Conservation (phyloP, 2,888 invertebrate species). For the Caenorhabditis japonica region DNA sequence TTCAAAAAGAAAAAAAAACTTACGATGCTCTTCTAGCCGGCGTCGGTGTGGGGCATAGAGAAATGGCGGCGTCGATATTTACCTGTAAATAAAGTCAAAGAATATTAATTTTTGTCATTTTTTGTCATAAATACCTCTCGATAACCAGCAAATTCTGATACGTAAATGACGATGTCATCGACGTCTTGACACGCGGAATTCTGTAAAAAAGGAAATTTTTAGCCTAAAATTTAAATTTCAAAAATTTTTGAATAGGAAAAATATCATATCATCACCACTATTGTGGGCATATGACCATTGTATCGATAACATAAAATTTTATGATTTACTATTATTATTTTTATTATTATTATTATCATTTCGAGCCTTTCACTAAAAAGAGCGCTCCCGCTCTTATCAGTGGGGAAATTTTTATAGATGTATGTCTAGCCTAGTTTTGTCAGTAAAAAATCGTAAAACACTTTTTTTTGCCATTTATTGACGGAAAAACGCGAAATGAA, state of each 20-base stretch:
- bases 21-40: conserved; percentile 36
- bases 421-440: no score
- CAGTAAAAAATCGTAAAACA: no score
- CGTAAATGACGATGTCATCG: conserved; percentile 45
- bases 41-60: conserved; percentile 49
- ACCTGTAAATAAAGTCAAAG: conserved; percentile 22
- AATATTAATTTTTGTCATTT: conserved; percentile 2
- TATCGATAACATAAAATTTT: no score
- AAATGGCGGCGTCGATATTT: conserved; percentile 42
- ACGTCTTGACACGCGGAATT: conserved; percentile 42
- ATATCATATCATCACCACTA: no score
- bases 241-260: not conserved
- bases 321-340: no score
- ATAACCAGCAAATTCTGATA: conserved; percentile 46
- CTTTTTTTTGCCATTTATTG: no score
- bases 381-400: no score
- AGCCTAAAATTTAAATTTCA: not conserved
- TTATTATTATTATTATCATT: no score
- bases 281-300: no score
- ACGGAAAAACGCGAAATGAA: no score
- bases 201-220: conserved; percentile 10
- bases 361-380: no score
- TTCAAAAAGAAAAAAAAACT: conserved; percentile 7
- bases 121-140: conserved; percentile 27
- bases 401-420: no score